phyloP scores from a whole-genome alignment of 2,888 invertebrate genomes.

The Cremastinae sp. region DNA sequence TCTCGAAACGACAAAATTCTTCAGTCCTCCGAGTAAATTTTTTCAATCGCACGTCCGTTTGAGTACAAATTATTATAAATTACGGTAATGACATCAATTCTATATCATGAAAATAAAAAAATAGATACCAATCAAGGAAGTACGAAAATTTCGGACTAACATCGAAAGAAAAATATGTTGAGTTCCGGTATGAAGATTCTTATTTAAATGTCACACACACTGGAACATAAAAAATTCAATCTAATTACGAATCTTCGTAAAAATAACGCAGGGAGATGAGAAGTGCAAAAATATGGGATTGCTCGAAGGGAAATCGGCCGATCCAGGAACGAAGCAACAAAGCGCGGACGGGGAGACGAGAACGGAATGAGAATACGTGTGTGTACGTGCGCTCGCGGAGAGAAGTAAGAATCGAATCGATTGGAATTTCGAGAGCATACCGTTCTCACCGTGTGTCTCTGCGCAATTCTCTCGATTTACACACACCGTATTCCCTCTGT shows the following conservation, averaged over 20 bases:
- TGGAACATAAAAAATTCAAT: constrained; percentile 12
- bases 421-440: constrained; percentile 64
- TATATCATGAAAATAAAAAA: no score
- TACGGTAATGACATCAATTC: no score
- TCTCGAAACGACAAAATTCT: no score
- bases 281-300: constrained; percentile 30
- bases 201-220: not conserved
- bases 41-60: no score
- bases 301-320: constrained; percentile 44
- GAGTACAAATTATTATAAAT: no score
- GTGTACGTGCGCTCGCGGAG: not conserved
- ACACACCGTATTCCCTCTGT: constrained; percentile 12
- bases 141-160: no score
- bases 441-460: constrained; percentile 59
- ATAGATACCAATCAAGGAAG: no score
- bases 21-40: no score
- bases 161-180: no score
- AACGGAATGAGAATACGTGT: constrained; percentile 36
- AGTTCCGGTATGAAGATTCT: no score
- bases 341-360: constrained; percentile 39
- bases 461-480: constrained; percentile 30
- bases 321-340: constrained; percentile 56
- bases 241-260: constrained; percentile 8
- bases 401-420: constrained; percentile 54
- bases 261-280: constrained; percentile 34